Conservation (phyloP, 2,888 invertebrate species). For the Chalcosyrphus nemorum region DNA sequence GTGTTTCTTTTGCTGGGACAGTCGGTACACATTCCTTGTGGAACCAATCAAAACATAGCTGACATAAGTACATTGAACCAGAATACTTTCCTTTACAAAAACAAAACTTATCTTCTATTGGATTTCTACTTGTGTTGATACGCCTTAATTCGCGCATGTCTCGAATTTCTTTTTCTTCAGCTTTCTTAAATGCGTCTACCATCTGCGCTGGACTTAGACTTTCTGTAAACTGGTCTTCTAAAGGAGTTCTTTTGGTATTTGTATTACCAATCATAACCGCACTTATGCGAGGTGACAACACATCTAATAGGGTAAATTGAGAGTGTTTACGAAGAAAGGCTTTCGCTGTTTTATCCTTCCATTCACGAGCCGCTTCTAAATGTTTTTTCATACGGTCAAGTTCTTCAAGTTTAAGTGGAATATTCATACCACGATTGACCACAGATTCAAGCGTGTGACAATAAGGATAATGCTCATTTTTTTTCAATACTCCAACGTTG, state of each 20-base stretch:
- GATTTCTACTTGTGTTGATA: constrained; percentile 82
- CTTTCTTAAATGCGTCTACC: constrained; percentile 90
- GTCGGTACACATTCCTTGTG: constrained; percentile 84
- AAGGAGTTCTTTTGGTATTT: constrained; percentile 75
- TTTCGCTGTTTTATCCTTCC: constrained; percentile 92
- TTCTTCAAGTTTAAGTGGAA: constrained; percentile 90
- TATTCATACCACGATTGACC: constrained; percentile 88
- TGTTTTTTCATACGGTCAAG: constrained; percentile 90
- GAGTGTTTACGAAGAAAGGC: constrained; percentile 94
- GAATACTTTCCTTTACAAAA: constrained; percentile 88
- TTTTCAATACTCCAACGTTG: constrained; percentile 88
- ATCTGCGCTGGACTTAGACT: constrained; percentile 89
- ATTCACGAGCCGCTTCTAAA: constrained; percentile 89
- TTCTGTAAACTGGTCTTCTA: constrained; percentile 84
- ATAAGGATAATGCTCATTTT: constrained; percentile 92
- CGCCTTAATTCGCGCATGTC: constrained; percentile 87
- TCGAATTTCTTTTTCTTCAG: constrained; percentile 90
- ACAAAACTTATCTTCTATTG: constrained; percentile 86
- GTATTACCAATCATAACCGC: constrained; percentile 77
- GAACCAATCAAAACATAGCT: constrained; percentile 97
- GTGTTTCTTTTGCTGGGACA: constrained; percentile 65
- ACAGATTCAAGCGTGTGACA: constrained; percentile 92
- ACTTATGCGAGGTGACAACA: constrained; percentile 84
- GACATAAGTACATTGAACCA: constrained; percentile 95
- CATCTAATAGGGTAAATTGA: constrained; percentile 87